phyloP scores from a whole-genome alignment of 2,797 vertebrate genomes.

The Simalia tracyae region DNA sequence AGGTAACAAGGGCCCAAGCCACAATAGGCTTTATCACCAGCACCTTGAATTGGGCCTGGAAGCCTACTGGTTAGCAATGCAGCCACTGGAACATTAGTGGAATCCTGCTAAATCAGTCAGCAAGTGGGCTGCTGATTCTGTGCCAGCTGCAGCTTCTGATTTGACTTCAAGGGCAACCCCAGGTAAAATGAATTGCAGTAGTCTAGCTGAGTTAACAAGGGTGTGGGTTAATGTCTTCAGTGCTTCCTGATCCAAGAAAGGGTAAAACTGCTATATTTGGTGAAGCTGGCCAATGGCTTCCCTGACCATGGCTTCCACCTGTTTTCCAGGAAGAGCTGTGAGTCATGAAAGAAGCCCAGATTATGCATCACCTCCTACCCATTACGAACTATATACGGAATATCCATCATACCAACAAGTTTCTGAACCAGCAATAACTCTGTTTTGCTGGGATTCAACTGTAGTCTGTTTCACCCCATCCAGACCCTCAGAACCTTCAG shows the following conservation, averaged over 20 bases:
- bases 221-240: background rate
- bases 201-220: background rate
- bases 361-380: background rate
- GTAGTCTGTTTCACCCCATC: background rate
- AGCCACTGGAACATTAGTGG: background rate
- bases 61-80: background rate
- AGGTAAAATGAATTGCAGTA: background rate
- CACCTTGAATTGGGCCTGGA: background rate
- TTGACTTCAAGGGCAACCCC: background rate
- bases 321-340: background rate
- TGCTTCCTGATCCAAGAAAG: background rate
- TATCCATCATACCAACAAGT: background rate
- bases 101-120: background rate
- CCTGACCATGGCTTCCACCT: background rate
- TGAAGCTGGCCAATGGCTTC: background rate
- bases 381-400: background rate
- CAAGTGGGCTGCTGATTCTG: background rate
- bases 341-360: background rate
- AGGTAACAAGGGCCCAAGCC: background rate
- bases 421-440: background rate
- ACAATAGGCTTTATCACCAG: background rate
- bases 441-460: background rate
- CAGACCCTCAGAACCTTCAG: background rate
- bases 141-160: background rate
- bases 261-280: background rate